Percentiles rank a stretch among this genome's conserved stretches.
Evolutionary conservation across 2,888 invertebrate species (phyloP).

Genomic region (Andrena chrysosceles): DNA sequence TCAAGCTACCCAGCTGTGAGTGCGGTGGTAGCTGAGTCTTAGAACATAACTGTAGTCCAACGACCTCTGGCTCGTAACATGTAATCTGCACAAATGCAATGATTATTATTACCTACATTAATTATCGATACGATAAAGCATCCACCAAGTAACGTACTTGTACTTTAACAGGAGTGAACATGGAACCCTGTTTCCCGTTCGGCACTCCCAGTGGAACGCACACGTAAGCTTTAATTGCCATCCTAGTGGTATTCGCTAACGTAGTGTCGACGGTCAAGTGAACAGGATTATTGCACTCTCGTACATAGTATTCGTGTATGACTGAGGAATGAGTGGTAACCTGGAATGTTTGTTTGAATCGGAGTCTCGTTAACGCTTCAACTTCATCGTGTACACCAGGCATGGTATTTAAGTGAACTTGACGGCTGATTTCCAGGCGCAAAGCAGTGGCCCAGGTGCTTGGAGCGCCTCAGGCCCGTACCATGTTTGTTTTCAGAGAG

Average conservation of each 20-base stretch:
- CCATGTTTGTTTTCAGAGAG: too few relatives aligned
- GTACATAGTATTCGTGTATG: conserved; percentile 98
- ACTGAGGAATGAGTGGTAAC: conserved; percentile 98
- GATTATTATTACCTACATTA: background rate
- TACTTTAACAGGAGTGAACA: conserved; percentile 98
- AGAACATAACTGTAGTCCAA: conserved; percentile 92
- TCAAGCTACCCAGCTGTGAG: conserved; percentile 81
- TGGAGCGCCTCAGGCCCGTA: too few relatives aligned
- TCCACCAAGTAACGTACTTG: conserved; percentile 84
- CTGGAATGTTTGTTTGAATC: conserved; percentile 56
- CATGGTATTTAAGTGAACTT: too few relatives aligned
- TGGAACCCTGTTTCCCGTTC: conserved; percentile 95
- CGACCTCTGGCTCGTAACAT: conserved; percentile 96
- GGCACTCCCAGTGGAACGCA: conserved; percentile 98
- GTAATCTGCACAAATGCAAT: conserved; percentile 85
- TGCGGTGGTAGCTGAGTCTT: conserved; percentile 88
- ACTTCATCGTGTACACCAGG: background rate
- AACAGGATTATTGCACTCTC: conserved; percentile 97
- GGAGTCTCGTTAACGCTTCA: background rate
- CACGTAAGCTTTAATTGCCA: conserved; percentile 97
- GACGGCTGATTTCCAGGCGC: too few relatives aligned
- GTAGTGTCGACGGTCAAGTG: conserved; percentile 98
- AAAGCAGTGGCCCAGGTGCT: too few relatives aligned
- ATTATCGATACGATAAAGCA: background rate
- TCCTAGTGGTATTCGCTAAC: conserved; percentile 91